Conservation (phyloP, 2,113 vertebrate genomes). For the Brachionichthys hirsutus region DNA sequence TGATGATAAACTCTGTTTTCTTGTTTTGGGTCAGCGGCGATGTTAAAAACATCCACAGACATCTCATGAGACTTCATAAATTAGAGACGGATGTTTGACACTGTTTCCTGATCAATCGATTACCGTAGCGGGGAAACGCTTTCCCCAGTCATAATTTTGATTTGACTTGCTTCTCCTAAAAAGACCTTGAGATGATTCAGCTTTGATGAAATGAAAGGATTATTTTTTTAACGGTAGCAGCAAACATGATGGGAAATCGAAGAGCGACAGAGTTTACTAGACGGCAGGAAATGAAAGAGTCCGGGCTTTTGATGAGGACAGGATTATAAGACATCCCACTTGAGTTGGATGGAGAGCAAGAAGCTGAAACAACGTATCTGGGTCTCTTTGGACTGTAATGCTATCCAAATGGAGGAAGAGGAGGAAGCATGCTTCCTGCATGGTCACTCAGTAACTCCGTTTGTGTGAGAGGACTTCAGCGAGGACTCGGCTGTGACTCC, state of each 20-base stretch:
- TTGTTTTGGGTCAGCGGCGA: not conserved
- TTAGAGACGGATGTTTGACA: not conserved
- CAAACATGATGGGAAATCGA: too few species aligned
- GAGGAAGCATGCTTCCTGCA: not conserved
- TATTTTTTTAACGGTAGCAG: not conserved
- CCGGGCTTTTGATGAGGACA: too few species aligned
- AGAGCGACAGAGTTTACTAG: not conserved
- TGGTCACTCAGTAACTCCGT: not conserved
- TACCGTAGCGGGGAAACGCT: not conserved
- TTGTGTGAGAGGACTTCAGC: not conserved
- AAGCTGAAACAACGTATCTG: not conserved
- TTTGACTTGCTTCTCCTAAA: not conserved
- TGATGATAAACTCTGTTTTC: not conserved
- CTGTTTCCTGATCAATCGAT: not conserved
- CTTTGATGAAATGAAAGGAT: not conserved
- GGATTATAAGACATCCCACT: too few species aligned
- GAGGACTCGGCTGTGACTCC: not conserved
- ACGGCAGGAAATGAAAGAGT: too few species aligned
- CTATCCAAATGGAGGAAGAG: not conserved
- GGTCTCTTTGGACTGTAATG: not conserved
- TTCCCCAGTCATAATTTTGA: too few species aligned
- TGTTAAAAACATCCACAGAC: not conserved
- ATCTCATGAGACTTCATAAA: not conserved
- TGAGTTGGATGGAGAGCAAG: not conserved
- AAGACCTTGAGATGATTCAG: not conserved